Evolutionary conservation across 2,113 vertebrate genomes (phyloP), one percentile per base, ranked within the genome.

Genomic region (Erythrocercus mccallii): DNA sequence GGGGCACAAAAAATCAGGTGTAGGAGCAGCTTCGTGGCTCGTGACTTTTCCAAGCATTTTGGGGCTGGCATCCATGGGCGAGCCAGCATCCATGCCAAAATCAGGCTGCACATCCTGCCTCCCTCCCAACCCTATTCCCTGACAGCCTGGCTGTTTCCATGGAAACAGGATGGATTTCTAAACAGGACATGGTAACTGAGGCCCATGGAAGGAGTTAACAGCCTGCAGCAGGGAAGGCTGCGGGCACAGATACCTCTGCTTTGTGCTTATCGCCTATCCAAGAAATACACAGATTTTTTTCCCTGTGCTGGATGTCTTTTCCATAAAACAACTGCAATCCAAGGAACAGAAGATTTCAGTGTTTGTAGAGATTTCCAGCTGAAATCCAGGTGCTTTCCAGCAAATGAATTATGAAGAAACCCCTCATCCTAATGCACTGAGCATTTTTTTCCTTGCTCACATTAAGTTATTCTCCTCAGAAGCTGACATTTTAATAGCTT

Each of bases 91-190:
- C 62, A 13, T 20, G 70, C 73, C 74, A 68, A 81, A 81, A 40
- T 27, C 40, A n/a, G 0, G 5, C 77, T 45, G 72, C 0, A 2
- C 56, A 73, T 66, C 86, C 86, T 2, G 42, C 61, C 45, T 91
- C 78, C 65, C 83, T 95, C 61, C 35, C 6, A 8, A 1, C 33
- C 60, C 61, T 15, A 3, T 1, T 23, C 45, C 78, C 70, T 37
- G 84, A 62, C 73, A 89, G 79, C 42, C 83, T 10, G 18, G 58
- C 57, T 64, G 94, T 96, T 94, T 56, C 96, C 93, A 95, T 92
- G 40, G 95, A 81, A 97, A 97, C 19, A 0, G 68, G 81, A 81
- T 16, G 64, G 56, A 44, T 92, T 92, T 77, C 76, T 58, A 73
- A 89, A 66, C 77, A 68, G 68, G 37, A 85, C n/a, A 37, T 0